phyloP scores from a whole-genome alignment of 2,888 invertebrate species.

The Ormyrus thymus region DNA sequence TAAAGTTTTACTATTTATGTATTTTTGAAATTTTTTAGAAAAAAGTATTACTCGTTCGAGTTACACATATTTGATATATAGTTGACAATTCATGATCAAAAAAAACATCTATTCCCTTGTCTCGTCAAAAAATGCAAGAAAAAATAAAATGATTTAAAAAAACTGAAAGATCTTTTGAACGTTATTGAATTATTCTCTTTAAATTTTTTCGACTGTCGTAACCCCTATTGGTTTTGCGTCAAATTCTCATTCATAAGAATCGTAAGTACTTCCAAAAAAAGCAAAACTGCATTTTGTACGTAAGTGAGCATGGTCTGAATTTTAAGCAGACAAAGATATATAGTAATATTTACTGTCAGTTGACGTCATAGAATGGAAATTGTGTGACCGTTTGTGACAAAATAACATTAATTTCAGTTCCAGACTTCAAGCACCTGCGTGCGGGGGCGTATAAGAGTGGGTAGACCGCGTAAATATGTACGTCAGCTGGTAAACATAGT shows the following conservation, averaged over 20 bases:
- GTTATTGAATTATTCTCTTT: not conserved
- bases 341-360: not conserved
- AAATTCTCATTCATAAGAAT: conserved; percentile 21
- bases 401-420: not conserved
- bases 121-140: conserved; percentile 53
- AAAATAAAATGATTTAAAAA: conserved; percentile 55
- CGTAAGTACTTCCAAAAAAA: conserved; percentile 16
- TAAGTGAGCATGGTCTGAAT: conserved; percentile 3
- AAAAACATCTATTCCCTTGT: conserved; percentile 50
- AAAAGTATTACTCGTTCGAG: conserved; percentile 37
- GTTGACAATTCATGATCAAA: conserved; percentile 54
- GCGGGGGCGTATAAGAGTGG: not conserved
- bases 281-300: not conserved
- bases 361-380: conserved; percentile 5
- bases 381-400: conserved; percentile 34
- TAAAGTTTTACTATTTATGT: conserved; percentile 47
- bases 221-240: not conserved
- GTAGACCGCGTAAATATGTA: conserved; percentile 39
- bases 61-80: conserved; percentile 41
- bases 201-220: not conserved
- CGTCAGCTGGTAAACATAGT: conserved; percentile 35
- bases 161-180: conserved; percentile 12
- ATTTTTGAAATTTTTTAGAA: conserved; percentile 52
- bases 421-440: conserved; percentile 4
- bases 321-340: not conserved